phyloP scores from a whole-genome alignment of 2,888 invertebrate species.

The Tipula helvola region DNA sequence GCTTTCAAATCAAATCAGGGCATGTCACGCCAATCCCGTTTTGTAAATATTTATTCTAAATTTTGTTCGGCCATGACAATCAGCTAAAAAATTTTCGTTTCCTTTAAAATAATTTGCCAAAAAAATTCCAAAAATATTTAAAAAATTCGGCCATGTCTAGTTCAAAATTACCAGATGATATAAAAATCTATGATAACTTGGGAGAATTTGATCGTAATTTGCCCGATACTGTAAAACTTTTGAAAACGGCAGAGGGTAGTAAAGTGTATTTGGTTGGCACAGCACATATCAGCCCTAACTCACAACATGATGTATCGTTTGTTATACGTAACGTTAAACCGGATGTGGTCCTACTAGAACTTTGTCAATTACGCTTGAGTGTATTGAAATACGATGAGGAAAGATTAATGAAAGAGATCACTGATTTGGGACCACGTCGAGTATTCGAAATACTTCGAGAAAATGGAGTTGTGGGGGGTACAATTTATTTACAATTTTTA shows the following conservation, averaged over 20 bases:
- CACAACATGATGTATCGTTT: constrained; percentile 79
- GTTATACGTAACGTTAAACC: constrained; percentile 32
- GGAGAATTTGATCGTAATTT: constrained; percentile 20
- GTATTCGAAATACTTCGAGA: constrained; percentile 25
- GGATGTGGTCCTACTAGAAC: constrained; percentile 77
- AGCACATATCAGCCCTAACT: constrained; percentile 85
- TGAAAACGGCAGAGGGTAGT: constrained; percentile 58
- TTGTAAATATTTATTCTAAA: neutral
- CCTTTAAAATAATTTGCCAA: neutral
- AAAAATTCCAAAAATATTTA: neutral
- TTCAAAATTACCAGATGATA: constrained; percentile 8
- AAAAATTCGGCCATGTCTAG: neutral
- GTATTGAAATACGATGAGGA: constrained; percentile 80
- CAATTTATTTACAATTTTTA: constrained; percentile 72
- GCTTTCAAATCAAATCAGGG: neutral
- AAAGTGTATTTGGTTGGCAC: constrained; percentile 87
- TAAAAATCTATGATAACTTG: constrained; percentile 14
- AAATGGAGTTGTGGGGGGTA: constrained; percentile 38
- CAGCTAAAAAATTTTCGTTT: neutral
- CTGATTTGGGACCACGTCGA: constrained; percentile 63
- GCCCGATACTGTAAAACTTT: constrained; percentile 53
- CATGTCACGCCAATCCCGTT: neutral
- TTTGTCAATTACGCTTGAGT: constrained; percentile 72
- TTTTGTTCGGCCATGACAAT: neutral
- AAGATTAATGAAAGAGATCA: constrained; percentile 68